Conservation (phyloP, 2,113 vertebrate genomes). For the Alethe diademata region DNA sequence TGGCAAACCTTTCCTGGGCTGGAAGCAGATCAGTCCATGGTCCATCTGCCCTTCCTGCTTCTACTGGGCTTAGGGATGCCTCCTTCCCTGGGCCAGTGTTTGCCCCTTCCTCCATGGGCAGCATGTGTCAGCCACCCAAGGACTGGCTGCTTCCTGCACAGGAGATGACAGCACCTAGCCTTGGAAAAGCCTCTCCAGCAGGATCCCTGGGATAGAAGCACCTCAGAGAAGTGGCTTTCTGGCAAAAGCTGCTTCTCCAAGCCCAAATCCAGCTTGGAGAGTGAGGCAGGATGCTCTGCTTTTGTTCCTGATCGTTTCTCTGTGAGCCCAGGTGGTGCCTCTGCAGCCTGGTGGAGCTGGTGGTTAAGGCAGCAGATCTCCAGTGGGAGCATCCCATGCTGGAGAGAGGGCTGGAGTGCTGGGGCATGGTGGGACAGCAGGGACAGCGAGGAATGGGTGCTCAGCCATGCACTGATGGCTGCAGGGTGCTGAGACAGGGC, state of each 20-base stretch:
- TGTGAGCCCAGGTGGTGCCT: neutral
- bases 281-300: neutral
- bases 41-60: neutral
- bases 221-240: neutral
- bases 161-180: neutral
- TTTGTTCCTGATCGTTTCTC: accelerated
- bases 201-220: neutral
- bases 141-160: neutral
- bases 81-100: neutral
- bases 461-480: accelerated
- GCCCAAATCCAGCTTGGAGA: neutral
- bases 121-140: accelerated
- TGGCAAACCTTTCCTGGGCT: accelerated
- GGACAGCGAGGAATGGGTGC: neutral
- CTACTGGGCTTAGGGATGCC: neutral
- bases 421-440: accelerated
- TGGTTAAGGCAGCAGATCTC: neutral
- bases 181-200: neutral
- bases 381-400: neutral
- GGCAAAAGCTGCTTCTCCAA: neutral
- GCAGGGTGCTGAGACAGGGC: accelerated
- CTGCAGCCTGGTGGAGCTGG: neutral
- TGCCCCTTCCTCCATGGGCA: neutral
- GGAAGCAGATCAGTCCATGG: accelerated
- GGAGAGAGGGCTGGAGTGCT: neutral